A percentile compares a stretch with the other conserved stretches of the same genome.
Conservation (phyloP, 92 coral and sea anemone genomes). For the Ricordea florida region DNA sequence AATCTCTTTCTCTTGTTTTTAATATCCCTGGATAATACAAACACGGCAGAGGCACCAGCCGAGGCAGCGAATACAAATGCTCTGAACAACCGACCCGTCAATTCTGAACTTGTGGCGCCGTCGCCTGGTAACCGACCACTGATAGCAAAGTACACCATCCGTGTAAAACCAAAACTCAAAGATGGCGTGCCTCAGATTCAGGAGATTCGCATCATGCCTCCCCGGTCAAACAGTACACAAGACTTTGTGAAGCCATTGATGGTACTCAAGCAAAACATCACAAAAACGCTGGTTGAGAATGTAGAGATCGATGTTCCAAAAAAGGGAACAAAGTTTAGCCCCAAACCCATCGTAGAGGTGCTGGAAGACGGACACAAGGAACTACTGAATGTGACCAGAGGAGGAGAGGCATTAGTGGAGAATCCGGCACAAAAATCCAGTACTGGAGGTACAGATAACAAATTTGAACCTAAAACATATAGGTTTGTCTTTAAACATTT, state of each 20-base stretch:
- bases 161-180: constrained; percentile 75
- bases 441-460: too few species aligned
- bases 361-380: constrained; percentile 64
- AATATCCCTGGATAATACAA: too few species aligned
- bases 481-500: too few species aligned
- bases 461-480: too few species aligned
- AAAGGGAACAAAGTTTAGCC: constrained; percentile 74
- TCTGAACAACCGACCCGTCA: too few species aligned
- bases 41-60: too few species aligned
- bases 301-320: constrained; percentile 92
- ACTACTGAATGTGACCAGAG: constrained; percentile 43
- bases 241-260: constrained; percentile 59
- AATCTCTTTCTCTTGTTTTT: too few species aligned
- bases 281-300: constrained; percentile 90
- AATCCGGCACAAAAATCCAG: constrained; percentile 14
- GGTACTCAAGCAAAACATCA: constrained; percentile 72
- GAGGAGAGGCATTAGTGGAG: constrained; percentile 59
- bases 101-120: constrained; percentile 84
- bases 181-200: constrained; percentile 84
- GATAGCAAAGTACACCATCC: constrained; percentile 80
- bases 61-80: too few species aligned
- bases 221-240: constrained; percentile 28
- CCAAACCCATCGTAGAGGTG: constrained; percentile 87
- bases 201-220: constrained; percentile 82
- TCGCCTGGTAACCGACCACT: constrained; percentile 73